Percentiles rank a stretch among this genome's conserved stretches.
Evolutionary conservation across 2,888 invertebrate genomes (phyloP).

Genomic region (Venusia cambrica): DNA sequence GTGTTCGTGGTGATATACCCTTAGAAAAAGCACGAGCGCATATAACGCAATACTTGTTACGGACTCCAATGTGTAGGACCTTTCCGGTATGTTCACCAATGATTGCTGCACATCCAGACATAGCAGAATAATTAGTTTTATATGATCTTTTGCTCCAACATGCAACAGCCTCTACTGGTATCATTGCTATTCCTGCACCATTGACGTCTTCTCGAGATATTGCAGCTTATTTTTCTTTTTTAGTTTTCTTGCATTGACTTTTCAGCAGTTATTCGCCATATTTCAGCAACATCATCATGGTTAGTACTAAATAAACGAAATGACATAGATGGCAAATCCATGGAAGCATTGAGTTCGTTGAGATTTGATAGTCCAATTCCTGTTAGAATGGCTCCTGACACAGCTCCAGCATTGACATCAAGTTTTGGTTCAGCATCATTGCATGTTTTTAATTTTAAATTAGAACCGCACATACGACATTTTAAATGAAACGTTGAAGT

Average conservation of each 20-base stretch:
- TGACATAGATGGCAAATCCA: no score
- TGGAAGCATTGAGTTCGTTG: no score
- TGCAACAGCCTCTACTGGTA: constrained; percentile 19
- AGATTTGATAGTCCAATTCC: no score
- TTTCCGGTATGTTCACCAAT: constrained; percentile 25
- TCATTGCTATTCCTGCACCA: constrained; percentile 11
- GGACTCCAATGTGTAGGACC: constrained; percentile 24
- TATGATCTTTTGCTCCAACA: constrained; percentile 25
- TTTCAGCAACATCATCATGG: no score
- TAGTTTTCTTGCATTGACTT: no score
- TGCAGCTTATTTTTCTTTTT: constrained; percentile 19
- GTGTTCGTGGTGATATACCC: constrained; percentile 8
- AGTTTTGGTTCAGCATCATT: no score
- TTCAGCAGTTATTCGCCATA: constrained; percentile 19
- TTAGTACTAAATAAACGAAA: no score
- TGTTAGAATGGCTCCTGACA: no score
- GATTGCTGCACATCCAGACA: constrained; percentile 27
- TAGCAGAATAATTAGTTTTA: constrained; percentile 26
- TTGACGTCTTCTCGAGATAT: constrained; percentile 8
- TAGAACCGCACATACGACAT: no score
- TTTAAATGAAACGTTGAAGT: no score
- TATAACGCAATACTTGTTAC: constrained; percentile 27
- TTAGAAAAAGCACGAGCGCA: constrained; percentile 18
- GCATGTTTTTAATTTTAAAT: no score
- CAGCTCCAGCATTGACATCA: no score